These are phyloP conservation scores for Rhinoderma darwinii DNA, from an alignment of 2,113 vertebrate species.

Conservation along the genomic window DNA sequence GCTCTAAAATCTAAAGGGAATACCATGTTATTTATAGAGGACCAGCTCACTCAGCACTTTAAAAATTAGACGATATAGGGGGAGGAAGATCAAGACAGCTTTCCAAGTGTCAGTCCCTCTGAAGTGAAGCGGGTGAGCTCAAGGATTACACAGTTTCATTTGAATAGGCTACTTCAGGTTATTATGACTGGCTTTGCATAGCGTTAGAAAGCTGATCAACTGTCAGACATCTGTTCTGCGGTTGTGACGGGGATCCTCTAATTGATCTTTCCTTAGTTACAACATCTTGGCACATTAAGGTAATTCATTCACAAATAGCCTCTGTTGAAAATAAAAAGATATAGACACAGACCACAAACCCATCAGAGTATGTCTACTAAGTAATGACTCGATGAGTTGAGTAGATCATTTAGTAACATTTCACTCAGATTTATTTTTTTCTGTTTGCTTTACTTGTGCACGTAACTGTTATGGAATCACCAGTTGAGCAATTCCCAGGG, in stretches of 20 bases:
- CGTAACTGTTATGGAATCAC: too few relatives aligned
- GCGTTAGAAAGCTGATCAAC: slow-evolving; percentile 43
- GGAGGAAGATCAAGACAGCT: slow-evolving; percentile 11
- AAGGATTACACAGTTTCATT: slow-evolving; percentile 43
- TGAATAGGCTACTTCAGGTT: slow-evolving; percentile 49
- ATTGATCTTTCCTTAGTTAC: slow-evolving; percentile 29
- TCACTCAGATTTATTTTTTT: not conserved
- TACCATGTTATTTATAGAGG: not conserved
- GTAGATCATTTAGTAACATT: not conserved
- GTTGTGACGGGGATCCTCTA: slow-evolving; percentile 3
- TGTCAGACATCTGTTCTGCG: slow-evolving; percentile 53
- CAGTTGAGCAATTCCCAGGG: too few relatives aligned
- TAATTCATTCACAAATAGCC: slow-evolving; percentile 18
- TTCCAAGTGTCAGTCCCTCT: slow-evolving; percentile 19
- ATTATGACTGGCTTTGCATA: slow-evolving; percentile 47
- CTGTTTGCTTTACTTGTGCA: not conserved
- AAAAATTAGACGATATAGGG: not conserved
- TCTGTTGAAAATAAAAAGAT: not conserved
- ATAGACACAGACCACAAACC: not conserved
- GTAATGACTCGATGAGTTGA: not conserved
- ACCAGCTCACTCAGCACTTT: slow-evolving; percentile 8
- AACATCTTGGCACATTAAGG: slow-evolving; percentile 10
- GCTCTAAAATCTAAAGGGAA: slow-evolving; percentile 6
- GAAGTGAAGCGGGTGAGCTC: slow-evolving; percentile 12
- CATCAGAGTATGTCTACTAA: not conserved